Base-by-base conservation (phyloP, 2,888 invertebrate species). In the Drosophila flavopinicola region DNA sequence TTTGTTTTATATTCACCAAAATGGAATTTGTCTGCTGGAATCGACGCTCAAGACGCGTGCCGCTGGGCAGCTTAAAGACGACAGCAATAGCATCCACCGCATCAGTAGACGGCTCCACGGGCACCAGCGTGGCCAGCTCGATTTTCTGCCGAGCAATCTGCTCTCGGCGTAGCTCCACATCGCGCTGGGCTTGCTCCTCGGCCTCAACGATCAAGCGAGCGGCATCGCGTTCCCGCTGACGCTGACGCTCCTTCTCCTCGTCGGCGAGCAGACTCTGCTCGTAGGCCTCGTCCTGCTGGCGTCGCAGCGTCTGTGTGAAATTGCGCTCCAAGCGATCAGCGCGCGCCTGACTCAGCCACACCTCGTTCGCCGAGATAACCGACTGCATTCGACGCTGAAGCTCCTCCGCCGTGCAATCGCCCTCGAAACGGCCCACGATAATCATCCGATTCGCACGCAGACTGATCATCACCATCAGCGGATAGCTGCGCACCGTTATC, bases 221-320 rank as follows among this genome's bases (percentile, higher is more conserved):
- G 13, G 92, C 93, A 63, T 92, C 92, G 2, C 92, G 91, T 75
- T 94, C 94, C 67, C 94, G 93, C 75, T 93, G 93, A 30, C 94
- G 93, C 44, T 92, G 92, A 0, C 96, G 93, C 90, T 98, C 98
- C 92, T 99, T 99, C 91, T 98, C 98, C 90, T 98, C 98, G 91
- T 99, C 99, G 0, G 97, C 97, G 33, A 94, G 93, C 33, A 99
- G 92, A 3, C 98, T 98, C 90, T 96, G 96, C 89, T 95, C 93
- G 89, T 98, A 99, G 0, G 98, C 99, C 89, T 96, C 96, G 91
- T 99, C 99, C 90, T 99, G 99, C 72, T 98, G 95, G 48, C 95
- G 95, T 27, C 99, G 93, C 45, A 99, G 92, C 0, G 96, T 95
- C 78, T 97, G 96, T 60, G 96, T 97, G 73, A 97, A 93, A 86